Evolutionary conservation across 1,140 invertebrate species (phyloP).

Genomic region (Temnothorax curvispinosus): DNA sequence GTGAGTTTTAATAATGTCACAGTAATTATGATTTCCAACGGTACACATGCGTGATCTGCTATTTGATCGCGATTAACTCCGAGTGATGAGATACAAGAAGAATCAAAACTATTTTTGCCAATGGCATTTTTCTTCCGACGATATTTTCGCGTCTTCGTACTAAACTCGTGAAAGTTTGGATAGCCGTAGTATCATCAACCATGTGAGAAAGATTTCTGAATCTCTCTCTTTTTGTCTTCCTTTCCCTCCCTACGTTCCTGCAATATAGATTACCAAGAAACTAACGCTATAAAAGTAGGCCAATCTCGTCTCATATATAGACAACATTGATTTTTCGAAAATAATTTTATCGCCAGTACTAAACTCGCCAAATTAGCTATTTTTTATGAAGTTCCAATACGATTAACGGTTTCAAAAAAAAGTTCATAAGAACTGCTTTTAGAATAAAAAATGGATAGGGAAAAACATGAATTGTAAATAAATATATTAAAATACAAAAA

Average conservation of each 20-base stretch:
- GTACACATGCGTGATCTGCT: background rate
- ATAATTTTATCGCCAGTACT: background rate
- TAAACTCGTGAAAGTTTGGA: constrained; percentile 6
- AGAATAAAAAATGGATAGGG: background rate
- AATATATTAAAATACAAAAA: background rate
- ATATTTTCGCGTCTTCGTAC: constrained; percentile 9
- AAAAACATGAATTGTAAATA: background rate
- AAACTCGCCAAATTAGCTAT: background rate
- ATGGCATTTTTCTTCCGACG: background rate
- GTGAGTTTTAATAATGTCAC: background rate
- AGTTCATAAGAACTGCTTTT: background rate
- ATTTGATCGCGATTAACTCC: constrained; percentile 11
- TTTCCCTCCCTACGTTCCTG: background rate
- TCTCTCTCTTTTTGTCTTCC: background rate
- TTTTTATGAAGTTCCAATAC: background rate
- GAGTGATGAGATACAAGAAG: background rate
- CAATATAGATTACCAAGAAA: constrained; percentile 5
- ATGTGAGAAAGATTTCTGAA: constrained; percentile 12
- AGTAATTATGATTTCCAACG: background rate
- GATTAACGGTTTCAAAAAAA: constrained; percentile 2
- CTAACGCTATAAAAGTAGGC: background rate
- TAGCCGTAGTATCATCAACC: background rate
- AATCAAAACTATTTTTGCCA: constrained; percentile 8
- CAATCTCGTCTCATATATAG: background rate
- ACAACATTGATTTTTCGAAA: constrained; percentile 1